Percentiles rank a stretch among this genome's conserved stretches.
phyloP scores from a whole-genome alignment of 2,797 vertebrate genomes.

The Buphagus erythrorhynchus region DNA sequence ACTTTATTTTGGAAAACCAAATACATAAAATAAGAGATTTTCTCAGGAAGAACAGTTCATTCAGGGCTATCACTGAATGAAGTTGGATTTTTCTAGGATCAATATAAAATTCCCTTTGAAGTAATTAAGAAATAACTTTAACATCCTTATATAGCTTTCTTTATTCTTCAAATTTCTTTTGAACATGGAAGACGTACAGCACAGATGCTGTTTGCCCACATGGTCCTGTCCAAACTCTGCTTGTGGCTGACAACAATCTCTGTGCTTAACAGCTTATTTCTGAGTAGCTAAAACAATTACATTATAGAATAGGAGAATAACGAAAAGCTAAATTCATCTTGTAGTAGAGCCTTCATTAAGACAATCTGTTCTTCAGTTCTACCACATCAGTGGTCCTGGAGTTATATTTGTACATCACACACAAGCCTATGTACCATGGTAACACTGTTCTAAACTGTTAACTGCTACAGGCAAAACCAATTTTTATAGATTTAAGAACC shows the following conservation, averaged over 20 bases:
- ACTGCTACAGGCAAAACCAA: background rate
- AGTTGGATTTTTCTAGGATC: background rate
- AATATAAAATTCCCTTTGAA: background rate
- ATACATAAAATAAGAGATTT: background rate
- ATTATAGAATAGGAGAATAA: background rate
- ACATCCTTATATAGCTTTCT: background rate
- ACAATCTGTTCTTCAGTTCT: background rate
- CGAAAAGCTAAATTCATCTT: background rate
- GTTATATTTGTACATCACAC: background rate
- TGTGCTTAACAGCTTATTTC: background rate
- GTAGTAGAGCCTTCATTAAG: background rate
- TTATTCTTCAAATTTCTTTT: background rate
- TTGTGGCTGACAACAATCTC: background rate
- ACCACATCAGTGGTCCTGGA: background rate
- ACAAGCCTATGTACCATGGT: fast-evolving
- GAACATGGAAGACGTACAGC: background rate
- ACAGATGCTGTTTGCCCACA: background rate
- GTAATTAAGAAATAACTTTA: background rate
- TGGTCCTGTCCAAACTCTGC: background rate
- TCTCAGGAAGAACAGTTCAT: background rate
- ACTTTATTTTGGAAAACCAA: background rate
- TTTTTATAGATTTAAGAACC: background rate
- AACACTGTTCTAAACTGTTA: background rate
- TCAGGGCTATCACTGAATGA: background rate
- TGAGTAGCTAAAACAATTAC: background rate